Evolutionary conservation across 2,888 invertebrate species (phyloP).

Genomic region (Orgyia antiqua): DNA sequence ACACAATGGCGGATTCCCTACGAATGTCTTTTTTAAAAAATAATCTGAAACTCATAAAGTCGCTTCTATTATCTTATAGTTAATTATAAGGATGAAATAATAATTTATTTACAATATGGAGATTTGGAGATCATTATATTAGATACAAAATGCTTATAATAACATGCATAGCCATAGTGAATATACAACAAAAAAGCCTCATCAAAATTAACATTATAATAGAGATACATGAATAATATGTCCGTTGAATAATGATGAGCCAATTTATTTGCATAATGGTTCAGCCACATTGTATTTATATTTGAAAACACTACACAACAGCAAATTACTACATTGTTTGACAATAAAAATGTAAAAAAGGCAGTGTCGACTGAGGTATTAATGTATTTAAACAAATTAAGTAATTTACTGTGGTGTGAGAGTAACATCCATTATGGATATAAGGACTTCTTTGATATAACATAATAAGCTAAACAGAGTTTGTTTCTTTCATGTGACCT

Average conservation of each 20-base stretch:
- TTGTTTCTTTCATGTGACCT: too few relatives aligned
- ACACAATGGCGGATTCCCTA: conserved; percentile 28
- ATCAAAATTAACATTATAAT: conserved; percentile 12
- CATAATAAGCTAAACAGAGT: too few relatives aligned
- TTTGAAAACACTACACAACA: conserved; percentile 12
- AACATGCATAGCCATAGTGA: conserved; percentile 13
- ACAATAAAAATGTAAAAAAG: conserved; percentile 19
- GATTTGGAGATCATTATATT: conserved; percentile 29
- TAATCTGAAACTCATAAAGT: conserved; percentile 24
- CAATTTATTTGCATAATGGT: conserved; percentile 8
- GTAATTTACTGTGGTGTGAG: conserved; percentile 17
- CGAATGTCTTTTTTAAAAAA: conserved; percentile 15
- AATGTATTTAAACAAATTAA: conserved; percentile 14
- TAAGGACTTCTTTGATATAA: too few relatives aligned
- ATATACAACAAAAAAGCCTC: conserved; percentile 15
- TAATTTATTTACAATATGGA: conserved; percentile 31
- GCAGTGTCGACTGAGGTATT: conserved; percentile 27
- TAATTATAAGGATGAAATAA: conserved; percentile 26
- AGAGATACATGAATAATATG: conserved; percentile 17
- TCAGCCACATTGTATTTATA: conserved; percentile 8
- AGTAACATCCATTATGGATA: background rate
- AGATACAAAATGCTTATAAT: conserved; percentile 26
- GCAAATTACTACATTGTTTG: conserved; percentile 18
- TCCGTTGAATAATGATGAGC: conserved; percentile 14
- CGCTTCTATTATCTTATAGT: conserved; percentile 20